Evolutionary conservation across 2,888 invertebrate genomes (phyloP), one percentile per base, ranked within the genome.

Genomic region (Caenorhabditis wallacei): DNA sequence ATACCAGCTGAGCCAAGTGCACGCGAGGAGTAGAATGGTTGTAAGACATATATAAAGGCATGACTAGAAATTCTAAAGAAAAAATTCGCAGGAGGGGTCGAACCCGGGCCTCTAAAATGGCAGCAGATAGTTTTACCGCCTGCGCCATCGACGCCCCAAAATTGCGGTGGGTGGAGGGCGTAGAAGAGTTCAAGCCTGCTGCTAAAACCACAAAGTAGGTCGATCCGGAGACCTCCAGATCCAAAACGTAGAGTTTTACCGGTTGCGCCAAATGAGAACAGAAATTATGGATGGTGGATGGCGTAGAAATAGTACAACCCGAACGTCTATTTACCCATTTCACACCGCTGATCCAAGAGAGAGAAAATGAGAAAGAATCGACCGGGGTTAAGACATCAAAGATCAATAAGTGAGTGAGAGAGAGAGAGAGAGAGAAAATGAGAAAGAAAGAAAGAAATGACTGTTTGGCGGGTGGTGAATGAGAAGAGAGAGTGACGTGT

Each of bases 351-450:
- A 48, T 48, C 26, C 26, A 26, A 30, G 7, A 30, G 56, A 56
- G 26, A 24, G 24, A 16, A 16, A 30, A 20, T 35, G 37, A 51
- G 10, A 51, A 54, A 20, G 51, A 51, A 54, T 24, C 54, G 54
- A 4, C 10, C 35, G 35, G 5, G 40, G 40, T 16, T 72, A 72
- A 40, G 3, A 51, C 61, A 61, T 24, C 71, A 61, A 59, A 53
- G 59, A 70, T 59, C 70, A 59, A 71, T 18, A 26, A 30, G 46
- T 7, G 51, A 70, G n/a, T 20, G 59, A 59, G 30, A 5, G 46
- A 10, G 54, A 20, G 37, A 22, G 10, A n/a, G 56, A 37, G 56
- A 18, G 56, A 30, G 30, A 16, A 35, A n/a, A 20, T 10, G 40
- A 20, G 37, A 13, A n/a, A 22, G 40, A 8, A 37, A 1, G 18